phyloP scores from a whole-genome alignment of 2,888 invertebrate species.

The Eugnorisma glareosa region DNA sequence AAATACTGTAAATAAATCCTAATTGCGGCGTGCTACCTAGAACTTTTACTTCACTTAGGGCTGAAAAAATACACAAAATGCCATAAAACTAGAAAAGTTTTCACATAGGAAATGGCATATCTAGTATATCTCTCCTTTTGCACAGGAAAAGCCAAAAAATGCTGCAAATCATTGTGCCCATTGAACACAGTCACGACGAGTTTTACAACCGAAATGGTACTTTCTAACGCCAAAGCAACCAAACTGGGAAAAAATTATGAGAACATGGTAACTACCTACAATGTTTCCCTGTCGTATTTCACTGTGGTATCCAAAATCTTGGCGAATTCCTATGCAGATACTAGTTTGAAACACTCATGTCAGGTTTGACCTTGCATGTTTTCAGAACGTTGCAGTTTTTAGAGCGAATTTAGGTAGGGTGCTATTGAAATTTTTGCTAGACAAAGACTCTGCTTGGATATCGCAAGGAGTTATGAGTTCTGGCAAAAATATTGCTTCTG shows the following conservation, averaged over 20 bases:
- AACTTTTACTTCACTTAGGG: neutral
- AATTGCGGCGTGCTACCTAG: neutral
- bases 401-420: constrained; percentile 19
- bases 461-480: neutral
- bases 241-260: constrained; percentile 39
- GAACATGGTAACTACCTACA: neutral
- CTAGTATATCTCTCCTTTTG: constrained; percentile 5
- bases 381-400: constrained; percentile 26
- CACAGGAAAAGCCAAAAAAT: constrained; percentile 31
- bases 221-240: constrained; percentile 40
- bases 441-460: neutral
- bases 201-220: constrained; percentile 41
- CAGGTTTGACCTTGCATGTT: constrained; percentile 46
- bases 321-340: constrained; percentile 56
- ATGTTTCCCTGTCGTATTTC: constrained; percentile 35
- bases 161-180: constrained; percentile 21
- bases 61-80: neutral
- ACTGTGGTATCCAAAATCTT: constrained; percentile 42
- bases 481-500: neutral
- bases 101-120: neutral
- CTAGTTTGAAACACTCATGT: constrained; percentile 18
- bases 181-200: constrained; percentile 32
- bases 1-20: neutral
- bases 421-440: constrained; percentile 1
- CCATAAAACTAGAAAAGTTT: neutral